Conservation (phyloP, 92 coral and sea anemone species). For the Epizoanthus ramosus region DNA sequence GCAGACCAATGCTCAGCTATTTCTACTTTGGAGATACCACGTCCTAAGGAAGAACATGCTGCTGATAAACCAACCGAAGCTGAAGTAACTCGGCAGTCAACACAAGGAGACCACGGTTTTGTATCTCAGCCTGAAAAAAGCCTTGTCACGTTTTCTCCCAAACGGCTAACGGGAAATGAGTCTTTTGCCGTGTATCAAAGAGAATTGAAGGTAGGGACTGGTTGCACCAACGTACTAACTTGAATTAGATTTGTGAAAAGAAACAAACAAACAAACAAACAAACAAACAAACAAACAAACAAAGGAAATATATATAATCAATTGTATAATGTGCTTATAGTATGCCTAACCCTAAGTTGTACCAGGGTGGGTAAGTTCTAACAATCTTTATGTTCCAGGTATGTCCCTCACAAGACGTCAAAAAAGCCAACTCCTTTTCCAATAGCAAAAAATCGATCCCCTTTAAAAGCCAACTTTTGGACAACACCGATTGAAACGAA, state of each 20-base stretch:
- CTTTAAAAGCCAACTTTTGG: no score
- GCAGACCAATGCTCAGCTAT: neutral
- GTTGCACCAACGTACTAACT: neutral
- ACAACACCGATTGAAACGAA: no score
- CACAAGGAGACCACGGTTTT: neutral
- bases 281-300: no score
- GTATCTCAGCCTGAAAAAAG: neutral
- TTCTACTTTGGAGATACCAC: neutral
- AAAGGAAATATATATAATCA: no score
- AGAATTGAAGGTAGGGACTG: neutral
- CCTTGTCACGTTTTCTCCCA: neutral
- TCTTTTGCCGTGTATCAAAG: neutral
- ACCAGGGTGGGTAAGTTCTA: no score
- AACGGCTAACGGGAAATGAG: conserved; percentile 1
- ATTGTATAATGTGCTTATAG: no score
- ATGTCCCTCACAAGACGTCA: no score
- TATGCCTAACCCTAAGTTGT: no score
- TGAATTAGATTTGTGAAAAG: neutral
- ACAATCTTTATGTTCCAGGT: no score
- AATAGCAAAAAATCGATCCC: no score
- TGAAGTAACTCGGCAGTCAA: neutral
- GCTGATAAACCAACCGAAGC: neutral
- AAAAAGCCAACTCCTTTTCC: no score
- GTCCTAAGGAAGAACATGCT: neutral
- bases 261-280: no score